Conservation (phyloP, 2,113 vertebrate genomes). For the Heterochromis multidens region DNA sequence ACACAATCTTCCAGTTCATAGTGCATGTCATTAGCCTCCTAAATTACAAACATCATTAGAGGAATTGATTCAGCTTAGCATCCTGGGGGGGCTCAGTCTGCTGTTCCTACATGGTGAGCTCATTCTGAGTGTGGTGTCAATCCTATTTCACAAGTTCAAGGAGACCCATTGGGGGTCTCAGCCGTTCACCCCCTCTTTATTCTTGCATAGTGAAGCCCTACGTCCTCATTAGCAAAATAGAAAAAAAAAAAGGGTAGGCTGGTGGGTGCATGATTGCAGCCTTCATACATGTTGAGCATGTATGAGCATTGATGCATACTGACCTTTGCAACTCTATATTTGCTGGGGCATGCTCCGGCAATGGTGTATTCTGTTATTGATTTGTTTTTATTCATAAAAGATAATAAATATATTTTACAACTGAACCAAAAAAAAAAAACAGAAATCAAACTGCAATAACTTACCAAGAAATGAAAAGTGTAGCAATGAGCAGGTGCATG, state of each 20-base stretch:
- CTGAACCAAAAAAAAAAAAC: neutral
- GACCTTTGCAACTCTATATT: slow-evolving; percentile 28
- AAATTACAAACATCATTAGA: slow-evolving; percentile 77
- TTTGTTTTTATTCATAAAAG: neutral
- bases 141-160: slow-evolving; percentile 67
- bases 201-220: slow-evolving; percentile 16
- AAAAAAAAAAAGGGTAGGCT: neutral
- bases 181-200: slow-evolving; percentile 38
- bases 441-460: neutral
- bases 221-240: slow-evolving; percentile 38
- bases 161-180: slow-evolving; percentile 37
- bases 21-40: slow-evolving; percentile 74
- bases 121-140: slow-evolving; percentile 60
- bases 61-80: slow-evolving; percentile 71
- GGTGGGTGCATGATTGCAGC: neutral
- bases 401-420: neutral
- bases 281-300: neutral
- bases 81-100: slow-evolving; percentile 59
- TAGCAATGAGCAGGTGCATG: neutral
- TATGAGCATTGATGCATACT: slow-evolving; percentile 23
- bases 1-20: slow-evolving; percentile 69
- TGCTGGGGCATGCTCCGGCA: neutral
- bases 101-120: slow-evolving; percentile 32
- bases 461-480: neutral
- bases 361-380: neutral